Conservation (phyloP, 2,797 vertebrate species). For the Anomalospiza imberbis region DNA sequence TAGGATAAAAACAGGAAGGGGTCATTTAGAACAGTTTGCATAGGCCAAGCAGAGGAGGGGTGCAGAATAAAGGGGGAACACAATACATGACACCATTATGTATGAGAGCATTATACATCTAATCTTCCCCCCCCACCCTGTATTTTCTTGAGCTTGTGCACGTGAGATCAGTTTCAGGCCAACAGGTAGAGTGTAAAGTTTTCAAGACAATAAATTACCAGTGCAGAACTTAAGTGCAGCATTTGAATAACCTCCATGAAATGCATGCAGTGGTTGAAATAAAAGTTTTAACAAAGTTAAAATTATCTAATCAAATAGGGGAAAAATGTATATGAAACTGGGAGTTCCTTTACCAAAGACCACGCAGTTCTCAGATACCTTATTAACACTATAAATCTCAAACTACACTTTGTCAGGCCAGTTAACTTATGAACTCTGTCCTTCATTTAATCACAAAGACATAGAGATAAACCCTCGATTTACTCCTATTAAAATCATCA, state of each 20-base stretch:
- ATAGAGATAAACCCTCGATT: not conserved
- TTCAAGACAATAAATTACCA: not conserved
- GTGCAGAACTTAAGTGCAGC: not conserved
- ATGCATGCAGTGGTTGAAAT: not conserved
- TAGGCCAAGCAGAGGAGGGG: not conserved
- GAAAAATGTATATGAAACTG: not conserved
- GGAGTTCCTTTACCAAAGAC: not conserved
- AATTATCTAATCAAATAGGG: not conserved
- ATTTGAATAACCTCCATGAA: not conserved
- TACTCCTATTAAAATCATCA: not conserved
- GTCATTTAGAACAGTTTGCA: not conserved
- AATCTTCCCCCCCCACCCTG: not conserved
- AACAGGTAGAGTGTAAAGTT: not conserved
- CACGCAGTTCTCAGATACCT: not conserved
- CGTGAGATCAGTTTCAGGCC: not conserved
- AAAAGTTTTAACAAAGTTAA: not conserved
- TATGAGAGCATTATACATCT: not conserved
- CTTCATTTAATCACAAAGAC: not conserved
- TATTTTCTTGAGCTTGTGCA: not conserved
- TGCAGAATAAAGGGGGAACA: not conserved
- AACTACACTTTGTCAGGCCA: not conserved
- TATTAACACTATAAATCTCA: not conserved
- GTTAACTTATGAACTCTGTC: not conserved
- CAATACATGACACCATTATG: not conserved
- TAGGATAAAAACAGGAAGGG: conserved; percentile 42